Percentiles rank a stretch among this genome's conserved stretches.
Conservation (phyloP, 1,140 invertebrate species). For the Ips typographus region DNA sequence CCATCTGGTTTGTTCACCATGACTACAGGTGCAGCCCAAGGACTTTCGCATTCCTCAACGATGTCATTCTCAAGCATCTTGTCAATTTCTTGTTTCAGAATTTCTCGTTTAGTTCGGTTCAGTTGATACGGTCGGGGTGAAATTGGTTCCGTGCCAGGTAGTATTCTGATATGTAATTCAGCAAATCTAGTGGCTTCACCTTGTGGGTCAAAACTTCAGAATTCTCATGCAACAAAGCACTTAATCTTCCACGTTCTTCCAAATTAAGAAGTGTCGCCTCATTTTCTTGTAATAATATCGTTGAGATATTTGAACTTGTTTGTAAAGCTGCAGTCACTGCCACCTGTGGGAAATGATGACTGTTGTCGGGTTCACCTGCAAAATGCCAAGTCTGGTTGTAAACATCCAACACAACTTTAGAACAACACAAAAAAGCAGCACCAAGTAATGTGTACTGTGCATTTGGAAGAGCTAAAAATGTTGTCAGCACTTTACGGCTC, state of each 20-base stretch:
- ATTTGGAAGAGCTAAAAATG: not conserved
- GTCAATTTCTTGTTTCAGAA: not conserved
- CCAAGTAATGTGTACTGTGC: not conserved
- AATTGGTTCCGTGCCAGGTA: not conserved
- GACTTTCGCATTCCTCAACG: not conserved
- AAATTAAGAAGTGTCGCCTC: not conserved
- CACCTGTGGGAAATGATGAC: not conserved
- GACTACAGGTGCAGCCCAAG: not conserved
- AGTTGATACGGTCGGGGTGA: not conserved
- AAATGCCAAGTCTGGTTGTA: not conserved
- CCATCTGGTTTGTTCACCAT: not conserved
- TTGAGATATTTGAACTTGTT: not conserved
- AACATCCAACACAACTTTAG: not conserved
- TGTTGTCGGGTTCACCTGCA: not conserved
- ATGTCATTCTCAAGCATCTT: not conserved
- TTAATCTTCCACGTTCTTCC: not conserved
- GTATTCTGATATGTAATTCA: not conserved
- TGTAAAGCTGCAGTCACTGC: not conserved
- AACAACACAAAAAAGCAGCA: not conserved
- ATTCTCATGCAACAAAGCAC: not conserved
- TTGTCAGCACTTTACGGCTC: not conserved
- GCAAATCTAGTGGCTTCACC: not conserved
- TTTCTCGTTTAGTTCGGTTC: not conserved
- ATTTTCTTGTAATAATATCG: not conserved
- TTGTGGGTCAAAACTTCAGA: not conserved